Base-by-base conservation (phyloP, 2,888 invertebrate species). In the Monochamus alternatus region DNA sequence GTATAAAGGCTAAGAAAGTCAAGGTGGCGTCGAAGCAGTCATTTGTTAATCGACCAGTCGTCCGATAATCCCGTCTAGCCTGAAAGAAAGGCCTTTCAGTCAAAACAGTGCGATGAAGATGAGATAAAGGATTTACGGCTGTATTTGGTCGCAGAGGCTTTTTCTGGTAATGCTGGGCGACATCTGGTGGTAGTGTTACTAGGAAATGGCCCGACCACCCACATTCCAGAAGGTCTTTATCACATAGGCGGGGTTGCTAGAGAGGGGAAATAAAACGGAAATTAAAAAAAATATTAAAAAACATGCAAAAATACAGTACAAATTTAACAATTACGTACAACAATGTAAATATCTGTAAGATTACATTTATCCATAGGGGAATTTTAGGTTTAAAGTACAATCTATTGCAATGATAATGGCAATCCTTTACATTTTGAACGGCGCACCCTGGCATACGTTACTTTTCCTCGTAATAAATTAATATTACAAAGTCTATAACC, bases 111-210 rank as follows among this genome's bases (percentile, higher is more conserved):
- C 47, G 68, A 69, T 69, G 59, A 69, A 69, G 44, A 10, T n/a
- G 10, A 47, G 74, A 74, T 74, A 74, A 69, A 52, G 55, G 74
- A 74, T 74, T 74, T 74, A 74, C 68, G 74, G 22, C 44, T 10
- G 55, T 52, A 63, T 62, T 63, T 43, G 60, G 58, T 63, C 63
- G 30, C 47, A 14, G 1, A 22, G 47, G 22, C 60, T 47, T 60
- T 59, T 59, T 43, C 60, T 59, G 32, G 59, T 73, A 73, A 73
- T 73, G 73, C 66, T 7, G 66, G 65, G 44, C 47, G 73, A 73
- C 73, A 73, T 73, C 65, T 73, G 73, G 44, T 73, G 66, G 31
- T 22, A 22, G 22, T 73, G 58, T 66, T 12, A 10, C 58, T 55
- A 43, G 31, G 58, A 47, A 65, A 47, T 32, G 58, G 66, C 44